Evolutionary conservation across 2,888 invertebrate species (phyloP).

Genomic region (Amphiduros pacificus): DNA sequence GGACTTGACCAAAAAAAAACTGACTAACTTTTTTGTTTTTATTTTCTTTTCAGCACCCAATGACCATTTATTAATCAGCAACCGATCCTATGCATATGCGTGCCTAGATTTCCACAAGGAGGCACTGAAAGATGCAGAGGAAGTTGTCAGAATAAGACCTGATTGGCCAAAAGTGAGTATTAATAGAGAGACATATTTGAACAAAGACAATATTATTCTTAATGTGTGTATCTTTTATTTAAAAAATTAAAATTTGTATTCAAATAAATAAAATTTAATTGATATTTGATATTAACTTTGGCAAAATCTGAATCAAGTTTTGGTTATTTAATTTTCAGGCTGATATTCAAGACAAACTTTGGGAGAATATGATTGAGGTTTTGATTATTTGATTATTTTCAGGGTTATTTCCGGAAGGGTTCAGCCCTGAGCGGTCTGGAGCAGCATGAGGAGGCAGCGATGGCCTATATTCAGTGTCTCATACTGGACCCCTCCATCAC

Average conservation of each 20-base stretch:
- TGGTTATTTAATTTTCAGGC: too few species aligned
- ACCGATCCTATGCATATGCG: slow-evolving; percentile 69
- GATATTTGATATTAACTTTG: too few species aligned
- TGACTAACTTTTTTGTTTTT: too few species aligned
- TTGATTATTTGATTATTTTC: slow-evolving; percentile 28
- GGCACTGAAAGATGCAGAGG: slow-evolving; percentile 70
- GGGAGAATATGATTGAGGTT: background rate
- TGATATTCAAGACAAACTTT: too few species aligned
- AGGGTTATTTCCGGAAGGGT: slow-evolving; percentile 67
- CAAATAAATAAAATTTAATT: too few species aligned
- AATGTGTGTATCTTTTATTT: too few species aligned
- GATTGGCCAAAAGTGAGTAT: slow-evolving; percentile 71
- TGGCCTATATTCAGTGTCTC: slow-evolving; percentile 65
- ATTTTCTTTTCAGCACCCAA: slow-evolving; percentile 65
- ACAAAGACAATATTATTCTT: too few species aligned
- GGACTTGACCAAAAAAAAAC: too few species aligned
- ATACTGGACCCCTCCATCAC: slow-evolving; percentile 65
- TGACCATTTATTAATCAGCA: slow-evolving; percentile 69
- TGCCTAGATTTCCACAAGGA: slow-evolving; percentile 67
- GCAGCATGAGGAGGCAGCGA: slow-evolving; percentile 66
- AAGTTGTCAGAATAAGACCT: slow-evolving; percentile 67
- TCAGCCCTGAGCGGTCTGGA: slow-evolving; percentile 64
- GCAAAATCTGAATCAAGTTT: too few species aligned
- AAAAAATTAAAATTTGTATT: too few species aligned
- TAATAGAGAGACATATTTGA: too few species aligned